phyloP scores from a whole-genome alignment of 2,888 invertebrate species.

The Teleogryllus oceanicus region DNA sequence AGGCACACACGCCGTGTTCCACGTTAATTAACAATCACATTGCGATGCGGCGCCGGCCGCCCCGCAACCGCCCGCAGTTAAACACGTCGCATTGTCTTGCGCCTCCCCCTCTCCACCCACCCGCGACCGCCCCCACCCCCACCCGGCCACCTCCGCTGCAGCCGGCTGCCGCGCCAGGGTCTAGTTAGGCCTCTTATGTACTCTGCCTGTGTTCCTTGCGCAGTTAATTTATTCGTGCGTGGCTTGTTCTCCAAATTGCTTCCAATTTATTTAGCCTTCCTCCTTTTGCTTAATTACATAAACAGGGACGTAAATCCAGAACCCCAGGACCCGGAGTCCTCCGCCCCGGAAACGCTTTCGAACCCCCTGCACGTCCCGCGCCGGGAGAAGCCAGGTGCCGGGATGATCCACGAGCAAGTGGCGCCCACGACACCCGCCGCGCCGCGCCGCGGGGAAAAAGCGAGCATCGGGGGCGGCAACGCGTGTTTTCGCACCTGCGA shows the following conservation, averaged over 20 bases:
- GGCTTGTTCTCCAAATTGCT: conserved; percentile 18
- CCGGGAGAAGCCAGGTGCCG: too few relatives aligned
- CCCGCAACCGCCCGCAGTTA: neutral
- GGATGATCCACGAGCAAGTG: too few relatives aligned
- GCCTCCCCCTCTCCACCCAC: neutral
- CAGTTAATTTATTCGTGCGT: conserved; percentile 18
- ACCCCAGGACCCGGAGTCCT: too few relatives aligned
- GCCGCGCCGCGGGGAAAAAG: too few relatives aligned
- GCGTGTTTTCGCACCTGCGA: conserved; percentile 1
- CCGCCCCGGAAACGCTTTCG: too few relatives aligned
- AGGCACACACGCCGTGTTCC: conserved; percentile 18
- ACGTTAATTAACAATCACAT: conserved; percentile 18
- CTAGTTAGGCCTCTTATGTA: conserved; percentile 18
- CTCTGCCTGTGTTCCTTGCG: conserved; percentile 18
- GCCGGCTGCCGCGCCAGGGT: neutral
- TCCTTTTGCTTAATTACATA: conserved; percentile 18
- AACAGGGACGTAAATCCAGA: conserved; percentile 1
- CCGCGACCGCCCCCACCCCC: neutral
- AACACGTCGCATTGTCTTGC: conserved; percentile 18
- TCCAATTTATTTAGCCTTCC: conserved; percentile 18
- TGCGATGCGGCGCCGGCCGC: neutral
- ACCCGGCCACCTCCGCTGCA: neutral
- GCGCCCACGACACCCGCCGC: too few relatives aligned
- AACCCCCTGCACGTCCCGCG: too few relatives aligned
- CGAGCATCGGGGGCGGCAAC: too few relatives aligned